Evolutionary conservation across 37 sponge, comb jelly and placozoan species (phyloP).

Genomic region (Geodia barretti): DNA sequence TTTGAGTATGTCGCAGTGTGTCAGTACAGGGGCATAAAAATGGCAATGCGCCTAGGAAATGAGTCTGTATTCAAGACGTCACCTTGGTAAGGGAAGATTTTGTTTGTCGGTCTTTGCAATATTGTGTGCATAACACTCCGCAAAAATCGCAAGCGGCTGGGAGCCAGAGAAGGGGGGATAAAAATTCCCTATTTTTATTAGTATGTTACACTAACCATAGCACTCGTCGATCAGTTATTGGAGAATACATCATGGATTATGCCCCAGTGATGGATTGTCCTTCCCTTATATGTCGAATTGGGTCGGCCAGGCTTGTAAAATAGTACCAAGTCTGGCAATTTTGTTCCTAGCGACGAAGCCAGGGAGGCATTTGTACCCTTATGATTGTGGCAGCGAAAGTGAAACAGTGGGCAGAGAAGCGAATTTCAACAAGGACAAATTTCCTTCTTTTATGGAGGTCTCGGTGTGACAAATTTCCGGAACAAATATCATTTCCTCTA

Average conservation of each 20-base stretch:
- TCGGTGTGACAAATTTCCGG: background rate
- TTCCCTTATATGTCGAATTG: constrained; percentile 66
- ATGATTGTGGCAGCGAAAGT: background rate
- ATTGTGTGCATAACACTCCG: constrained; percentile 74
- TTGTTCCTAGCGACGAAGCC: constrained; percentile 33
- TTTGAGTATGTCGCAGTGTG: constrained; percentile 72
- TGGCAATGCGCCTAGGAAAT: constrained; percentile 74
- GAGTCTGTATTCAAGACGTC: constrained; percentile 94
- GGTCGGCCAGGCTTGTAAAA: constrained; percentile 82
- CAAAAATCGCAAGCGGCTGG: constrained; percentile 54
- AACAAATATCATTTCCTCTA: constrained; percentile 7
- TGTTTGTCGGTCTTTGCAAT: constrained; percentile 84
- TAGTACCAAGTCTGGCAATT: constrained; percentile 53
- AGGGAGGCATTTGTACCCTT: too few relatives aligned
- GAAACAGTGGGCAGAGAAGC: background rate
- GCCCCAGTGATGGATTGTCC: background rate
- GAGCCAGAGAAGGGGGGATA: constrained; percentile 30
- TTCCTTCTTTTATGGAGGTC: too few relatives aligned
- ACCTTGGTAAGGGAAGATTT: constrained; percentile 97
- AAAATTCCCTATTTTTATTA: constrained; percentile 78
- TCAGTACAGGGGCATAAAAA: constrained; percentile 70
- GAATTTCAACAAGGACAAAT: background rate
- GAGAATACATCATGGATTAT: constrained; percentile 46
- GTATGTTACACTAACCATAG: constrained; percentile 94
- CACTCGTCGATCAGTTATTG: constrained; percentile 94